Conservation (phyloP, 2,888 invertebrate species). For the Criorhina ranunculi region DNA sequence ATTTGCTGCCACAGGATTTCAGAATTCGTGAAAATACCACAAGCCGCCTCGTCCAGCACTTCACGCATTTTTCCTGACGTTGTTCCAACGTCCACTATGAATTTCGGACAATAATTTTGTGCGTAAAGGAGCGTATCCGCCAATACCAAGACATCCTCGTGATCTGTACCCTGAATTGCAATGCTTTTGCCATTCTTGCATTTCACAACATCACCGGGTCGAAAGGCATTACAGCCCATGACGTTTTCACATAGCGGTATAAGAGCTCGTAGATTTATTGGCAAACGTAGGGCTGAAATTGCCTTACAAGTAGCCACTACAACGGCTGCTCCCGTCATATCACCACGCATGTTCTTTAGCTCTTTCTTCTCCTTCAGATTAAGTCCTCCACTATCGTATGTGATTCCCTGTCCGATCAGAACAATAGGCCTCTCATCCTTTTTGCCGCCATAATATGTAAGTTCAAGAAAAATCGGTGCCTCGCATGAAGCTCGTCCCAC, state of each 20-base stretch:
- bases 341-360: slow-evolving; percentile 90
- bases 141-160: slow-evolving; percentile 90
- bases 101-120: slow-evolving; percentile 89
- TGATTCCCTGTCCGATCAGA: slow-evolving; percentile 89
- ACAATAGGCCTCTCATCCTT: slow-evolving; percentile 88
- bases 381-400: slow-evolving; percentile 90
- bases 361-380: slow-evolving; percentile 87
- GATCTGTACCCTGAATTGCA: slow-evolving; percentile 90
- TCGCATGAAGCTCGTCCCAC: slow-evolving; percentile 91
- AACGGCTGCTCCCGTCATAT: slow-evolving; percentile 94
- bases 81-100: slow-evolving; percentile 91
- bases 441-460: slow-evolving; percentile 89
- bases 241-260: slow-evolving; percentile 92
- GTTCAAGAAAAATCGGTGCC: slow-evolving; percentile 91
- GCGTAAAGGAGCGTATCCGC: slow-evolving; percentile 92
- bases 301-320: slow-evolving; percentile 89
- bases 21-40: slow-evolving; percentile 90
- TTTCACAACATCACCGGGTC: slow-evolving; percentile 91
- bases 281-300: slow-evolving; percentile 88
- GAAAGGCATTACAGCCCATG: slow-evolving; percentile 90
- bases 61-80: slow-evolving; percentile 88
- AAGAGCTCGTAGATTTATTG: slow-evolving; percentile 90
- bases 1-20: slow-evolving; percentile 89
- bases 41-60: slow-evolving; percentile 88
- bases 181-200: slow-evolving; percentile 91